phyloP scores from a whole-genome alignment of 1,140 invertebrate species.

The Drosophila arizonae region DNA sequence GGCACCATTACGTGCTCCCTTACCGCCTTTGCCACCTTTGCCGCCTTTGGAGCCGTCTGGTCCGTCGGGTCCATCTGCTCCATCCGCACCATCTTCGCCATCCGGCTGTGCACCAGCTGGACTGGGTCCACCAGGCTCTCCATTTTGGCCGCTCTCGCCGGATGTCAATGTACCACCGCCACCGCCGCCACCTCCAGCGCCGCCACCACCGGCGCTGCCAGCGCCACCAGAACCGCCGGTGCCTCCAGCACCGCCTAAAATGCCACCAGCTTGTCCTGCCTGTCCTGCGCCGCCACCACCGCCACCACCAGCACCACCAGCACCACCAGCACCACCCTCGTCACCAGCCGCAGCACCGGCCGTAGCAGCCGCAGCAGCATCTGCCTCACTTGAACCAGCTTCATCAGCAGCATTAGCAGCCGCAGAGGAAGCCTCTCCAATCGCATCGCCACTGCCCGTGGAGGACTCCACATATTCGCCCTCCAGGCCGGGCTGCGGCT shows the following conservation, averaged over 20 bases:
- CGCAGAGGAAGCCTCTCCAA: background rate
- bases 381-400: slow-evolving; percentile 8
- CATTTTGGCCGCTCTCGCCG: slow-evolving; percentile 54
- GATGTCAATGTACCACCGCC: slow-evolving; percentile 61
- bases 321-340: slow-evolving; percentile 4
- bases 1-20: slow-evolving; percentile 72
- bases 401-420: slow-evolving; percentile 3
- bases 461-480: slow-evolving; percentile 52
- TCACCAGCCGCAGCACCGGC: background rate
- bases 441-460: slow-evolving; percentile 5
- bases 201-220: slow-evolving; percentile 59
- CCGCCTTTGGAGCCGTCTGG: slow-evolving; percentile 58
- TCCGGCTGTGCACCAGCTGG: slow-evolving; percentile 65
- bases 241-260: slow-evolving; percentile 59
- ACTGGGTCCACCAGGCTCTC: slow-evolving; percentile 58
- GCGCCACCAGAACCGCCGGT: slow-evolving; percentile 47
- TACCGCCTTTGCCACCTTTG: slow-evolving; percentile 79
- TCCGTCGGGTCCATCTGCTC: slow-evolving; percentile 63
- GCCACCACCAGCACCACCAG: slow-evolving; percentile 15
- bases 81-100: slow-evolving; percentile 72
- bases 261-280: slow-evolving; percentile 44
- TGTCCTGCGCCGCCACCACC: slow-evolving; percentile 49
- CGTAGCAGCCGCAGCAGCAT: slow-evolving; percentile 12
- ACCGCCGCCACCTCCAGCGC: slow-evolving; percentile 61
- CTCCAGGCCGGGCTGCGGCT: slow-evolving; percentile 58